Evolutionary conservation across 1,140 invertebrate species (phyloP).

Genomic region (Philopotamus ludificatus): DNA sequence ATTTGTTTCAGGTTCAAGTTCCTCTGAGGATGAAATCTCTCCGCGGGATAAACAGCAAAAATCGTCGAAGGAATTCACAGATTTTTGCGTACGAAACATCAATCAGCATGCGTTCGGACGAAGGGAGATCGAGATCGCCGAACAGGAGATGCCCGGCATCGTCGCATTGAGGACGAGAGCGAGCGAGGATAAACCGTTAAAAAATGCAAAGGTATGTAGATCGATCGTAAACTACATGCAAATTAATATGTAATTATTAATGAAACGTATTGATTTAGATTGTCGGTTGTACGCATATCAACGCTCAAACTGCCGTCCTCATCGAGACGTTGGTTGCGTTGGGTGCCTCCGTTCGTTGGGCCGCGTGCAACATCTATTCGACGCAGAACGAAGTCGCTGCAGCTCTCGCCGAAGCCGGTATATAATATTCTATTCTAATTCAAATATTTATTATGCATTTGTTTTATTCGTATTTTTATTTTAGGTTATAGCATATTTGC

Average conservation of each 20-base stretch:
- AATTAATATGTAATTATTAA: neutral
- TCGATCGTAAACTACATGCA: neutral
- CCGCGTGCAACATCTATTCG: conserved; percentile 98
- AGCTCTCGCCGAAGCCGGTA: conserved; percentile 84
- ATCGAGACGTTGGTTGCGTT: conserved; percentile 90
- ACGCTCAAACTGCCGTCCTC: conserved; percentile 95
- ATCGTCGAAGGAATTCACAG: conserved; percentile 74
- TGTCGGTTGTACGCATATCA: conserved; percentile 96
- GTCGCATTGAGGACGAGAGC: conserved; percentile 90
- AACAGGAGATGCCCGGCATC: conserved; percentile 98
- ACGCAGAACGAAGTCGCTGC: conserved; percentile 98
- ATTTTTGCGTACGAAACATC: conserved; percentile 91
- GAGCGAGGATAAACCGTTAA: conserved; percentile 89
- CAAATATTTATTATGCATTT: neutral
- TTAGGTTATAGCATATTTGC: conserved; percentile 83
- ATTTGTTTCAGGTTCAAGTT: conserved; percentile 48
- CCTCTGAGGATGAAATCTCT: conserved; percentile 57
- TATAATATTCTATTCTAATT: conserved; percentile 5
- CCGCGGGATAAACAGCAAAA: conserved; percentile 85
- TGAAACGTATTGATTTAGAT: conserved; percentile 57
- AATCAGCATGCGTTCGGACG: conserved; percentile 90
- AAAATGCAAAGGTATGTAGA: conserved; percentile 74
- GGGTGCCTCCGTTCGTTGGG: conserved; percentile 91
- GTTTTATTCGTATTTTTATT: neutral
- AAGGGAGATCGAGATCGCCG: conserved; percentile 97